These are phyloP conservation scores for Oryzias curvinotus DNA, from an alignment of 2,113 vertebrate genomes.

Conservation along the genomic window DNA sequence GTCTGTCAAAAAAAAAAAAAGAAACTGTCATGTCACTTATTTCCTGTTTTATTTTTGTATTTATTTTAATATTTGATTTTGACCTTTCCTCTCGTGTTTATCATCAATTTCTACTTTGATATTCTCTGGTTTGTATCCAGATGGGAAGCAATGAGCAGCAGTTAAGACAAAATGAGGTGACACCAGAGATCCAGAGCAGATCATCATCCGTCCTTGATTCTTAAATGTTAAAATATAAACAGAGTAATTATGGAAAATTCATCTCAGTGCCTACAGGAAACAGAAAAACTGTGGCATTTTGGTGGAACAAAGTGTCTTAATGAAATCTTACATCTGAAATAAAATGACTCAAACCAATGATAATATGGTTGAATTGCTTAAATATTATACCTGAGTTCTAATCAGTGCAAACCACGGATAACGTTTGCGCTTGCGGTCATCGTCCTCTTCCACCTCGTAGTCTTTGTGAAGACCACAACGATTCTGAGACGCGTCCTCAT, in stretches of 20 bases:
- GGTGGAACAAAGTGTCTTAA: no score
- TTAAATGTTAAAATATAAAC: no score
- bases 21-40: neutral
- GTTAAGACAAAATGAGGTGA: conserved; percentile 68
- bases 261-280: no score
- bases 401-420: conserved; percentile 68
- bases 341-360: no score
- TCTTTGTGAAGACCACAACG: conserved; percentile 74
- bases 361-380: no score
- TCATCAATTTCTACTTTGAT: conserved; percentile 37
- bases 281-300: no score
- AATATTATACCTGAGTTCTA: conserved; percentile 29
- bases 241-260: no score
- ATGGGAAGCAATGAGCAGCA: conserved; percentile 76
- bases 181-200: conserved; percentile 71
- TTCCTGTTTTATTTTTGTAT: no score
- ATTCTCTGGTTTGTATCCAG: neutral
- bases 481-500: conserved; percentile 58
- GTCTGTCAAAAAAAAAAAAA: conserved; percentile 25
- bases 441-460: rapidly evolving
- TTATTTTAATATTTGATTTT: neutral
- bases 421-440: neutral
- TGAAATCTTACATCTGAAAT: no score
- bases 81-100: neutral
- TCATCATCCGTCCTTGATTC: no score